These are phyloP conservation scores for Papilio xuthus DNA, from an alignment of 1,140 invertebrate species.

Conservation along the genomic window DNA sequence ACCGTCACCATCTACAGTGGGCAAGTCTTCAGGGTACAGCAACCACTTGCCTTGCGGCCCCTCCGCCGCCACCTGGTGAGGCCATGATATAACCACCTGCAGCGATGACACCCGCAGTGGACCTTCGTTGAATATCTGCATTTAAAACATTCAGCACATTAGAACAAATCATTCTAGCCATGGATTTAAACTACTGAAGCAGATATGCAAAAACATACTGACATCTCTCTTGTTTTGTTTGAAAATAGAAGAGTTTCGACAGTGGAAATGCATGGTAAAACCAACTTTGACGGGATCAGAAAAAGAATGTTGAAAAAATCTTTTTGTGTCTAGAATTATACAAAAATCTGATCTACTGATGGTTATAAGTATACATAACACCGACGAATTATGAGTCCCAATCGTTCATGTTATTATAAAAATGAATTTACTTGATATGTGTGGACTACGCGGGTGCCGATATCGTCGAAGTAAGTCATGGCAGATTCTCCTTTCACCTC, in stretches of 20 bases:
- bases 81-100: slow-evolving; percentile 93
- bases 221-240: too few relatives aligned
- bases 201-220: background rate
- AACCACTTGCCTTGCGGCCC: slow-evolving; percentile 93
- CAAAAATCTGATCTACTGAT: too few relatives aligned
- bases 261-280: too few relatives aligned
- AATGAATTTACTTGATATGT: slow-evolving; percentile 87
- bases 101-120: slow-evolving; percentile 91
- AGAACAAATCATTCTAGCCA: background rate
- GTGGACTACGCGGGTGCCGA: slow-evolving; percentile 92
- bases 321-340: too few relatives aligned
- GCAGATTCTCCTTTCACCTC: slow-evolving; percentile 90
- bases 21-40: slow-evolving; percentile 92
- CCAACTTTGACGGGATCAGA: too few relatives aligned
- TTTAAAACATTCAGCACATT: background rate
- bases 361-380: too few relatives aligned
- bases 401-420: background rate
- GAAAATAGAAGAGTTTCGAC: too few relatives aligned
- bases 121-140: slow-evolving; percentile 90
- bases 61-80: slow-evolving; percentile 92
- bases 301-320: too few relatives aligned
- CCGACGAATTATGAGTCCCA: too few relatives aligned
- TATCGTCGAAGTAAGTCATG: slow-evolving; percentile 91
- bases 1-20: slow-evolving; percentile 86
- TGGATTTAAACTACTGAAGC: background rate